Conservation (phyloP, 1,140 invertebrate genomes). For the Cherax destructor region DNA sequence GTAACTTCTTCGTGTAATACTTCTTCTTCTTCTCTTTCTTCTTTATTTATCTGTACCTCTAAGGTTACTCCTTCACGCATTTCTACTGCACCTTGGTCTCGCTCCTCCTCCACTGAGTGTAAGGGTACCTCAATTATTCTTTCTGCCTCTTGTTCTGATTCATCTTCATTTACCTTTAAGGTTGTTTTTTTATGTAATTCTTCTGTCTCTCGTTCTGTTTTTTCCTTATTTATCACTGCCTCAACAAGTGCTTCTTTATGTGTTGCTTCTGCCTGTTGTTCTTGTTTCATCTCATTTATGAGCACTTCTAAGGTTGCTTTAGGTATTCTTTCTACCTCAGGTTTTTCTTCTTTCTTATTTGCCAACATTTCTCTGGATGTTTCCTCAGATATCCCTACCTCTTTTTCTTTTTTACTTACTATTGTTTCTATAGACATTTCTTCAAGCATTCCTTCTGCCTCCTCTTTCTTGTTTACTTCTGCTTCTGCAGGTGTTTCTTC, state of each 20-base stretch:
- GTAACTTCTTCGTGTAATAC: not conserved
- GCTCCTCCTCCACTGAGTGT: not conserved
- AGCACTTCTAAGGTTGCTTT: not conserved
- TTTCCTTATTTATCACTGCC: not conserved
- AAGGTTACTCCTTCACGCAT: not conserved
- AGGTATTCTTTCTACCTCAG: not conserved
- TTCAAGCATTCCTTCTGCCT: not conserved
- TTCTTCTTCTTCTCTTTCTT: not conserved
- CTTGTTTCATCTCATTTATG: not conserved
- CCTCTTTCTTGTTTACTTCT: not conserved
- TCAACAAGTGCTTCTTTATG: not conserved
- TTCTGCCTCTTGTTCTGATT: too few species aligned
- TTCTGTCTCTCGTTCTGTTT: not conserved
- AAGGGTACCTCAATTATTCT: not conserved
- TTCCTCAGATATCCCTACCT: not conserved
- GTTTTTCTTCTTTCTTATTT: not conserved
- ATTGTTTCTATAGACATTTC: constrained; percentile 2
- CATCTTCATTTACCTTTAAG: not conserved
- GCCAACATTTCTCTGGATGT: not conserved
- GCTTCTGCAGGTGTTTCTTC: not conserved
- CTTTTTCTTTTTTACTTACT: constrained; percentile 12
- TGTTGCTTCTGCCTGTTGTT: not conserved
- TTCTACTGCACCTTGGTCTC: not conserved
- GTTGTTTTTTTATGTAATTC: not conserved
- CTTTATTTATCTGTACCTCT: not conserved